Evolutionary conservation across 2,113 vertebrate genomes (phyloP).

Genomic region (Mormyrus lacerda): DNA sequence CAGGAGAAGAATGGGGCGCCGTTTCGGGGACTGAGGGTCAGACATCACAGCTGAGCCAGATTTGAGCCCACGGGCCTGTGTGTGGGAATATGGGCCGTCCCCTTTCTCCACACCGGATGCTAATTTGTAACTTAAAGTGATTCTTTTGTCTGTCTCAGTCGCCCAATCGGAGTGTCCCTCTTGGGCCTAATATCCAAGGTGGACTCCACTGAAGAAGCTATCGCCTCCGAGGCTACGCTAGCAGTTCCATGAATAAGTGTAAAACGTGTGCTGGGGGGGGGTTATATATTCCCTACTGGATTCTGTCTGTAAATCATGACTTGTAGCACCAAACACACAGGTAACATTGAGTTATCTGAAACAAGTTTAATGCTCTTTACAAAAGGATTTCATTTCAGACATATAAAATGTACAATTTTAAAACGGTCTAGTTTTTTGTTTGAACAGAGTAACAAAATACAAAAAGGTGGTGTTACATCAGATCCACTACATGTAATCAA

Average conservation of each 20-base stretch:
- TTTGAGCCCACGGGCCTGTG: not conserved
- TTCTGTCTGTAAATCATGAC: not conserved
- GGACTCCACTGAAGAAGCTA: not conserved
- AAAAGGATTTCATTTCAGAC: constrained; percentile 14
- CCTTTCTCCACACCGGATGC: no score
- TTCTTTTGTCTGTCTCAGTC: not conserved
- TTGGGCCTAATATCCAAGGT: not conserved
- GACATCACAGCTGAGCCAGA: not conserved
- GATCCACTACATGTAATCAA: constrained; percentile 68
- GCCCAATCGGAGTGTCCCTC: not conserved
- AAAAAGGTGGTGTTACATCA: constrained; percentile 76
- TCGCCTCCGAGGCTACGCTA: not conserved
- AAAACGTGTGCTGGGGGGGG: not conserved
- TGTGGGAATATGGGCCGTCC: not conserved
- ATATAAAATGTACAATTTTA: constrained; percentile 49
- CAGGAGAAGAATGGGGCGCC: not conserved
- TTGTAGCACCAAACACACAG: not conserved
- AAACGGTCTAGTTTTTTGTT: constrained; percentile 71
- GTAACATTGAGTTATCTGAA: not conserved
- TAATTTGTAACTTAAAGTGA: not conserved
- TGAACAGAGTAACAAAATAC: constrained; percentile 80
- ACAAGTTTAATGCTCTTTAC: constrained; percentile 26
- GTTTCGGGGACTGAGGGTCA: not conserved
- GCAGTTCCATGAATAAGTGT: not conserved
- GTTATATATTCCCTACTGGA: not conserved